Base-by-base conservation (phyloP, 1,140 invertebrate species). In the Drosophila tsacasi region DNA sequence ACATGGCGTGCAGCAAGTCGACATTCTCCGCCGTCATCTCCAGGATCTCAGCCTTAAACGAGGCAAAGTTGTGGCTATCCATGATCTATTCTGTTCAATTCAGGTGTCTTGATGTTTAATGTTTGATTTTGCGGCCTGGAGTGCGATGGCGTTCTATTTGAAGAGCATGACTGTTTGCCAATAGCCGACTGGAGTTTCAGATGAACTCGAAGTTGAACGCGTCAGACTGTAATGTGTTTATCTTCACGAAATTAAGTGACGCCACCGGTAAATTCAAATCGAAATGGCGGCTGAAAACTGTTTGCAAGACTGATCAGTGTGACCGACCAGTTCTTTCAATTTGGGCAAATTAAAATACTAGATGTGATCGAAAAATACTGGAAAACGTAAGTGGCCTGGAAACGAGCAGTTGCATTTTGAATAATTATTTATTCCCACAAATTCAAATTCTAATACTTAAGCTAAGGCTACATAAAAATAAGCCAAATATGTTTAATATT, bases 11-110 rank as follows among this genome's bases (percentile, higher is more conserved):
- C 21, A 92, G 40, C 5, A 62, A 44, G 12, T 86, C 65, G 15
- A 92, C 66, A 60, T 85, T 35, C n/a, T 73, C 73, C 7, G 49
- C 54, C 1, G 89, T 89, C 17, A 72, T 44, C 6, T 68, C 58
- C 35, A 80, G 44, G 47, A 91, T 91, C 19, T 74, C 17, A 25
- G 46, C 59, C 57, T 78, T 74, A 5, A 52, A 46, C 30, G 69
- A 9, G 13, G 32, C 32, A 13, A 37, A 54, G 32, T 13, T 54
- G 30, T 54, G 7, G 52, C 4, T 35, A 10, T 54, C 52, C 52
- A 54, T 54, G 52, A 15, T 9, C 19, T 4, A 17, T 17, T 17
- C 17, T 35, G 13, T 23, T 54, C 7, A 7, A 8, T 21, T 52
- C n/a, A 10, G n/a, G 13, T 21, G n/a, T 32, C 6, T 5, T 19